Base-by-base conservation (phyloP, 2,888 invertebrate genomes). In the Chrysolina haemoptera region DNA sequence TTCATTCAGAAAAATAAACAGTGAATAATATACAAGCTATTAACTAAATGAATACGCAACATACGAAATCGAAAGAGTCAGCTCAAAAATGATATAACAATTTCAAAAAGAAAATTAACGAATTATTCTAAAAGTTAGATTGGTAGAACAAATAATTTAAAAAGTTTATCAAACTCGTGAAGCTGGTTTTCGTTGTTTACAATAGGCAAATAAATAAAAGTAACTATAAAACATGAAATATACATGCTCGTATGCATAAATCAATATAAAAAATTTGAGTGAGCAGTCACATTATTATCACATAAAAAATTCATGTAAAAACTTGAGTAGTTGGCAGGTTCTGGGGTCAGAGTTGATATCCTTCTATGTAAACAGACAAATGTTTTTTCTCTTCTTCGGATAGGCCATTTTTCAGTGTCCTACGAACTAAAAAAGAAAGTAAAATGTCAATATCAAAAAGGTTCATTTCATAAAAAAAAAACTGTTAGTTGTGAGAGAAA, bases 351-450 rank as follows among this genome's bases (percentile, higher is more conserved):
- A 53, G 53, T 11, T 53, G 53, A 89, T 93, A 93, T 85, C 93
- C 92, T 89, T 93, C 93, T 85, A 93, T 93, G 88, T 92, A 91
- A 80, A 93, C 92, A 83, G 94, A 93, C 82, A 94, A 91, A 87
- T 94, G 92, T 87, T 93, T 93, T 88, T 94, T 92, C 87, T 95
- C 95, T 88, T 95, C 95, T 85, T 94, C 94, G 77, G 93, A 93
- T 82, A 95, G 90, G 81, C 95, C 95, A 88, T 93, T 94, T 86
- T 94, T 94, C 84, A 95, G 89, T 77, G 95, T 95, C 88, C 95
- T 91, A 87, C 95, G 91, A 89, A 95, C 95, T 95, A 89, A 62
- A 91, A 91, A 80, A 73, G 68, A 73, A 68, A 74, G 69, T 64
- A 62, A 18, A 73, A 62, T 59, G 20, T 71, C 18, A 55, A 62